Conservation (phyloP, 2,888 invertebrate species). For the Napeogenes inachia region DNA sequence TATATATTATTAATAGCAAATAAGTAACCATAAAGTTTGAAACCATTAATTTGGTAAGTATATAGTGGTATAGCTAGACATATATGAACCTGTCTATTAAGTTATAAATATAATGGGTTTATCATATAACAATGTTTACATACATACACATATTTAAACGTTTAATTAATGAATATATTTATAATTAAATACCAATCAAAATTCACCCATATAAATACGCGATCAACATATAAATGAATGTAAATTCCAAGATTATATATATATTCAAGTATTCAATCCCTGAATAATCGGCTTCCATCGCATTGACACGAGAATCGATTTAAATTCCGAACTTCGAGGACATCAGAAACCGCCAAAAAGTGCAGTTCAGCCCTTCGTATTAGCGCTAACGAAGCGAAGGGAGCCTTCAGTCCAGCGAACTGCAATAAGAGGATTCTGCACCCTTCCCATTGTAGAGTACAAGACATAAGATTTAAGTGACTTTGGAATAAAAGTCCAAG, state of each 20-base stretch:
- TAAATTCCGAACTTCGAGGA: constrained; percentile 32
- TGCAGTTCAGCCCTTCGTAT: constrained; percentile 66
- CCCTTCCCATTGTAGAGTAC: constrained; percentile 51
- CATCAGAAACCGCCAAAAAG: constrained; percentile 51
- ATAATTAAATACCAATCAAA: too few species aligned
- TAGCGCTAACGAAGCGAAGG: constrained; percentile 66
- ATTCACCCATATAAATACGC: too few species aligned
- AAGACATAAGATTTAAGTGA: constrained; percentile 27
- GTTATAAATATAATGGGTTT: too few species aligned
- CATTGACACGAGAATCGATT: constrained; percentile 18
- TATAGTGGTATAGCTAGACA: too few species aligned
- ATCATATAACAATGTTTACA: too few species aligned
- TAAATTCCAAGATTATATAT: constrained; percentile 2
- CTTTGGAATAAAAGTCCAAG: background rate
- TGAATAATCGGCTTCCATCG: constrained; percentile 15
- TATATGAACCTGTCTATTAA: too few species aligned
- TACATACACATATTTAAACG: too few species aligned
- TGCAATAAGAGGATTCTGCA: constrained; percentile 76
- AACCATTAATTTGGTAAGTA: too few species aligned
- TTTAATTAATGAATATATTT: too few species aligned
- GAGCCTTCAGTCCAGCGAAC: constrained; percentile 59
- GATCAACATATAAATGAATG: background rate
- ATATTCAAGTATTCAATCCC: constrained; percentile 16
- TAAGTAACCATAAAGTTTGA: too few species aligned
- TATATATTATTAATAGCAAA: too few species aligned